Evolutionary conservation across 2,797 vertebrate species (phyloP), one percentile per base, ranked within the genome.

Genomic region (Echeneis naucrates): DNA sequence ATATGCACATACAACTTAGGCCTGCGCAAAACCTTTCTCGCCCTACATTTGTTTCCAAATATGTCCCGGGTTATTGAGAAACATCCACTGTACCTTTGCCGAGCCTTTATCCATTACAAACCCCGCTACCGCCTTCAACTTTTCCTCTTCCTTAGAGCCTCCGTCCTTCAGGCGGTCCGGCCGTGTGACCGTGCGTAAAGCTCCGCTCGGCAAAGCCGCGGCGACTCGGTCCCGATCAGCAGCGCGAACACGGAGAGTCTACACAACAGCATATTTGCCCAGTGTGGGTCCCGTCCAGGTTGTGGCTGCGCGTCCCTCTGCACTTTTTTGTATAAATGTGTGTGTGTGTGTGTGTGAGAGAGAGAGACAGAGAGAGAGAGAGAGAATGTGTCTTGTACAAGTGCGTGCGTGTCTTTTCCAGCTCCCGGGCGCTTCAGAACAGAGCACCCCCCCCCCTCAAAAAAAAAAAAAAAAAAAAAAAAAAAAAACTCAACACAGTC

Each of bases 151-250:
- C 63, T 69, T 9, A 2, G 21, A 8, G 65, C 74, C 78, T 62
- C 71, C 19, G 87, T 89, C 88, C 90, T 91, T 92, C 91, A 87
- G 65, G 81, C 90, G 79, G 78, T 86, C 88, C 79, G 5, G 72
- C 78, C 32, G 76, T 33, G 24, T 11, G 65, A 21, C 81, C 73
- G 88, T 74, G 88, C 85, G 88, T 84, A 82, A 79, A 84, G 81
- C n/a, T 85, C 87, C 85, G 75, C 17, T 81, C 76, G 67, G 82
- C 58, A 48, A 68, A 72, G 81, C 73, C 58, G 74, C 51, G 71
- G 75, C 55, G 71, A 83, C 64, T 75, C 77, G 75, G 72, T 80
- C 86, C 83, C 83, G 75, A 80, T 74, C 52, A 55, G 75, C 81
- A 63, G 68, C 82, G 40, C 56, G 74, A 75, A 69, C 64, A 74